phyloP scores from a whole-genome alignment of 2,888 invertebrate species.

The Agrenia bidenticulata region DNA sequence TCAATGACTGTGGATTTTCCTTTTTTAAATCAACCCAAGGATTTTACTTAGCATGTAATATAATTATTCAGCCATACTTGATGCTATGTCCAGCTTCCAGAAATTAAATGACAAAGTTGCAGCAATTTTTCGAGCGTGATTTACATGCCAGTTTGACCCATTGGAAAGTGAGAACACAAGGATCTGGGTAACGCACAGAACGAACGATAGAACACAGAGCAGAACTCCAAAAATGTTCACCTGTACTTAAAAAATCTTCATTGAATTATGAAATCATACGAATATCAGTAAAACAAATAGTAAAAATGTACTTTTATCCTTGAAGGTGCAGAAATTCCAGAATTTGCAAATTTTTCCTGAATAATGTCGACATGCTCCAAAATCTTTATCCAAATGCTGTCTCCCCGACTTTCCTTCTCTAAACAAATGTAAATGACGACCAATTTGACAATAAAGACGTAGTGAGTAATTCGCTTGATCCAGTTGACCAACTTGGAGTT shows the following conservation, averaged over 20 bases:
- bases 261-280: not conserved
- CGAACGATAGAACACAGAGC: not conserved
- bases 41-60: too few relatives aligned
- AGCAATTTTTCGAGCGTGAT: too few relatives aligned
- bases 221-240: not conserved
- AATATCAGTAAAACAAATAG: too few relatives aligned
- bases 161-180: not conserved
- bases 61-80: too few relatives aligned
- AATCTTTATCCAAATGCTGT: not conserved
- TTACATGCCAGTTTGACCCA: not conserved
- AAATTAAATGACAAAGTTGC: too few relatives aligned
- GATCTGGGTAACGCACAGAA: not conserved
- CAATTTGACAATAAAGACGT: not conserved
- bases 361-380: not conserved
- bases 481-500: conserved; percentile 2
- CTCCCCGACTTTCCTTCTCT: not conserved
- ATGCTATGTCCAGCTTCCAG: too few relatives aligned
- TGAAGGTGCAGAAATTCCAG: not conserved
- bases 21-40: too few relatives aligned
- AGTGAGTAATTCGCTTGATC: not conserved
- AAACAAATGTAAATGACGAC: not conserved
- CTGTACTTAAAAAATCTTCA: conserved; percentile 4
- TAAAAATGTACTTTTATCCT: not conserved
- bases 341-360: conserved; percentile 3
- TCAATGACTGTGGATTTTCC: too few relatives aligned